Percentiles rank a stretch among this genome's conserved stretches.
phyloP scores from a whole-genome alignment of 2,888 invertebrate species.

The Dascillus cervinus region DNA sequence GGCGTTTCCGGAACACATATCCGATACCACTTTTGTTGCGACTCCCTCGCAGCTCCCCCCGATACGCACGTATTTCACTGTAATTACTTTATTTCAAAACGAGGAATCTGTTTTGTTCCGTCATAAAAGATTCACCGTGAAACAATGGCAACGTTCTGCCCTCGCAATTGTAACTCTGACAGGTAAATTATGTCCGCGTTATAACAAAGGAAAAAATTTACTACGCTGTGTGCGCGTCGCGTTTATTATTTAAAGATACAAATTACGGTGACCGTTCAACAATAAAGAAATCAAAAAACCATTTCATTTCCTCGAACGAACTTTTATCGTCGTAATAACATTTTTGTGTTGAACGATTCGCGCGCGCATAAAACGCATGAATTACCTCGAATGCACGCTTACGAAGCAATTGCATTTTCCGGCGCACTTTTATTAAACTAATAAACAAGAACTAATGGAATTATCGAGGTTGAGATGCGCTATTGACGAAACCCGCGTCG shows the following conservation, averaged over 20 bases:
- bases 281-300: background rate
- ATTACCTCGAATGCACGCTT: constrained; percentile 11
- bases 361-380: constrained; percentile 12
- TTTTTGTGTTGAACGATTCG: constrained; percentile 1
- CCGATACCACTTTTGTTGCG: constrained; percentile 22
- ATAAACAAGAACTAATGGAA: constrained; percentile 18
- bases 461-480: constrained; percentile 15
- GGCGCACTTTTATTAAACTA: constrained; percentile 18
- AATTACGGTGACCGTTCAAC: no score
- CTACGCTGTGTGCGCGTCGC: no score
- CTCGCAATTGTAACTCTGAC: background rate
- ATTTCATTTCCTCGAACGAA: background rate
- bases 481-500: no score
- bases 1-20: constrained; percentile 22
- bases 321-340: background rate
- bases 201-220: background rate
- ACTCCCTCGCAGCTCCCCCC: constrained; percentile 12
- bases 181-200: constrained; percentile 3
- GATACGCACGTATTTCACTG: constrained; percentile 22
- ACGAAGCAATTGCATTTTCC: constrained; percentile 16
- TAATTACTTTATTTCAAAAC: constrained; percentile 18
- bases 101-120: constrained; percentile 15
- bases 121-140: constrained; percentile 7
- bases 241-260: no score
- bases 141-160: background rate